Evolutionary conservation across 1,140 invertebrate genomes (phyloP), one percentile per base, ranked within the genome.

Genomic region (Drosophila nigromelanica): DNA sequence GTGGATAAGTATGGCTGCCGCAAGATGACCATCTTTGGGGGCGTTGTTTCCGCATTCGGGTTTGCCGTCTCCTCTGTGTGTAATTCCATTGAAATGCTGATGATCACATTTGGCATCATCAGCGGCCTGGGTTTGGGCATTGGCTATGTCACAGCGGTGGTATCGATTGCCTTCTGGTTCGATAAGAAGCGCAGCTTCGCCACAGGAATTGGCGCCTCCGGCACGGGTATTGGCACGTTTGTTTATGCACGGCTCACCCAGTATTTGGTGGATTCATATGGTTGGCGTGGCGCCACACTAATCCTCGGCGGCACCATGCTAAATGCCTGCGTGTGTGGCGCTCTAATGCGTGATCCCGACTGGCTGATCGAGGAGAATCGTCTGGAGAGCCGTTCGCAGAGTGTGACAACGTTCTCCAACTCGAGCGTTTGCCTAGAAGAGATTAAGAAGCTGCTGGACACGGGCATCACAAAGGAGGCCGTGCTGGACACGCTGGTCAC

Each of bases 121-220:
- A 95, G 97, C 30, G 97, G 97, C 2, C 92, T 98, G 18, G 97
- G 97, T 4, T 93, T 98, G 27, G 96, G 97, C 3, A 92, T 98
- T 30, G 96, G 96, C 35, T 97, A 97, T 89, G 97, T 98, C 1
- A 97, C 97, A 10, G 96, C 96, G 1, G 97, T 98, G 1, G 98
- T 99, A 2, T 95, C 95, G 35, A 98, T 99, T 54, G 98, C 98
- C 10, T 98, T 97, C 90, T 99, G 98, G 94, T 99, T 99, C 91
- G 98, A 99, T 76, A 97, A 97, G 83, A 96, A 96, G 83, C 94
- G 98, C 24, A 97, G 96, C 10, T 93, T 99, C 45, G 98, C 98
- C 4, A 98, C 97, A 11, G 97, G 98, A 0, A 94, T 91, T 11
- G 96, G 97, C 0, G 97, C 98, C 3, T 97, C 97, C 76, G 97